Base-by-base conservation (phyloP, 30 jellyfish, hydroid and myxozoan genomes). In the Haliclystus octoradiatus region DNA sequence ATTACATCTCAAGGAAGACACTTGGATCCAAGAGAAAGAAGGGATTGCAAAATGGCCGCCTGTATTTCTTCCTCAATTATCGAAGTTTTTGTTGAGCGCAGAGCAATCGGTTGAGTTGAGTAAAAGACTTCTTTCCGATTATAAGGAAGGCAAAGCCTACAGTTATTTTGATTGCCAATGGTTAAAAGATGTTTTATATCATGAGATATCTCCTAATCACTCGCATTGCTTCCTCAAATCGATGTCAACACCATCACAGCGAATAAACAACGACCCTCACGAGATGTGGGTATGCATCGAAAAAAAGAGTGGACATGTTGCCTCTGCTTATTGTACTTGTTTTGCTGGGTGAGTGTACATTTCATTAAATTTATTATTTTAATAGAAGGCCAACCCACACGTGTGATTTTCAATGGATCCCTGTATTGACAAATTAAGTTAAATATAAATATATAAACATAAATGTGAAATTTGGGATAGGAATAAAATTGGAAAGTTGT, bases 211-310 rank as follows among this genome's bases (percentile, higher is more conserved):
- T 19, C 57, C 57, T 40, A 9, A 40, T 5, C 57, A 40, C 19
- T 40, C 14, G 19, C 19, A 40, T 40, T 40, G 57, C 19, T 40
- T 40, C 57, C 19, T 40, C 14, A 40, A 40, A 19, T 40, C 9
- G 57, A 40, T 5, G 57, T 40, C 57, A 40, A 40, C 57, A 9
- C 57, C 57, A 40, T 40, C 57, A 9, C 57, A 40, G 57, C 57
- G 57, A 19, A 40, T 40, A 9, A 40, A 40, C 57, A 40, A 40
- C 57, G 19, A 9, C 19, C 57, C 57, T 5, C 57, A 40, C 57
- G 57, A 40, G 9, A 19, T 19, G 19, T 40, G 57, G 57, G 19
- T 40, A 40, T 19, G 57, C 57, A 9, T 40, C 14, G 19, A 40
- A 5, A 40, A 40, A 40, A 40, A 40, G 57, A 40, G 14, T 5